Percentiles rank a stretch among this genome's conserved stretches.
Evolutionary conservation across 1,140 invertebrate genomes (phyloP).

Genomic region (Harpegnathos saltator): DNA sequence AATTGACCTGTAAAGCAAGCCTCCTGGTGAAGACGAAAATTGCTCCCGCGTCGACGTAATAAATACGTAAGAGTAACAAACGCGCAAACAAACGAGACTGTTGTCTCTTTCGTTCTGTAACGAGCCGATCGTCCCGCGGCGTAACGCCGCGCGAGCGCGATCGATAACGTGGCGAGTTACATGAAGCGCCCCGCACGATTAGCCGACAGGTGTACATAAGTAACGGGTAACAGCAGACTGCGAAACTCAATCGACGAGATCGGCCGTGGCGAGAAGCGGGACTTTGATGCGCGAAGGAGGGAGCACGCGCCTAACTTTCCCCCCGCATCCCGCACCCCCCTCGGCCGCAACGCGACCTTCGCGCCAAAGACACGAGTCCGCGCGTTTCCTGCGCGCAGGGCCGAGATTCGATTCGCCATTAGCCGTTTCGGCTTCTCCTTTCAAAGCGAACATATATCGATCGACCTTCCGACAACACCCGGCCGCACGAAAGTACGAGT

Average conservation of each 20-base stretch:
- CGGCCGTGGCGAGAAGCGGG: not conserved
- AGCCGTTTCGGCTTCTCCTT: constrained; percentile 43
- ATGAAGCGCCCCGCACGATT: not conserved
- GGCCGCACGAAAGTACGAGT: constrained; percentile 28
- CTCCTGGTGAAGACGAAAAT: not conserved
- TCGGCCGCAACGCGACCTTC: not conserved
- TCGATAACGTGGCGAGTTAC: constrained; percentile 22
- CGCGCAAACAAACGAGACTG: constrained; percentile 15
- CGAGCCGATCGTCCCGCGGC: not conserved
- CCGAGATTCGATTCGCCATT: constrained; percentile 32
- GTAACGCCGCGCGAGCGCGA: not conserved
- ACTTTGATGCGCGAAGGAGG: constrained; percentile 2
- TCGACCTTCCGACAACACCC: constrained; percentile 50
- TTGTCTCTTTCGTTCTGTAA: not conserved
- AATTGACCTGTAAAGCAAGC: not conserved
- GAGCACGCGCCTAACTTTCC: too few species aligned
- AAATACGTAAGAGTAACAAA: constrained; percentile 3
- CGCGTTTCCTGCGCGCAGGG: not conserved
- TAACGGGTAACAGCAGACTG: too few species aligned
- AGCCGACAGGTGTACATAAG: not conserved
- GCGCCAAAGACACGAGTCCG: not conserved
- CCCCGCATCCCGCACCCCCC: too few species aligned
- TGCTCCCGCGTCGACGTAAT: not conserved
- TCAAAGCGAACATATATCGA: constrained; percentile 57
- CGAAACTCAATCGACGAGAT: constrained; percentile 3